Evolutionary conservation across 2,888 invertebrate species (phyloP), one percentile per base, ranked within the genome.

Genomic region (Lithophane semibrunnea): DNA sequence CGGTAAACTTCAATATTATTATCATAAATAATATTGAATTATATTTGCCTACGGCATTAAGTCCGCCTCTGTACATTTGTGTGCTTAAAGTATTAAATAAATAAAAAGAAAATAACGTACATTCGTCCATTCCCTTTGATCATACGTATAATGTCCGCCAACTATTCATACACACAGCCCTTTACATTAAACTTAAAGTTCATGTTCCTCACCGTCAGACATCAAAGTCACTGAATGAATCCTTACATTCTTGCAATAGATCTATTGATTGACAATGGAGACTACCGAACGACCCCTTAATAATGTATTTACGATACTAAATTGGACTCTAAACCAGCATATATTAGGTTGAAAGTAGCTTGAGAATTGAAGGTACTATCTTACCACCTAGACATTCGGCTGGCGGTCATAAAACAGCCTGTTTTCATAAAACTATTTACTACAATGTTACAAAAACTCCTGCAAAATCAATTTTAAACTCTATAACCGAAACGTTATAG

Each of bases 351-450:
- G 49, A 80, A 42, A 82, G 54, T 82, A 10, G 68, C 18, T 12
- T 74, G 67, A 58, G 13, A 21, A 44, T 54, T 29, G 29, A 44
- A 7, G 44, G 75, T 81, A 87, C 85, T 89, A 88, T 88, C 88
- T 87, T 86, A 87, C 90, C 89, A 92, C 89, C 91, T 91, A 90
- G 91, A 89, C 91, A 89, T 92, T 91, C 85, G 90, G 88, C 90
- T 89, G 85, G 86, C 85, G 86, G 89, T 90, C 91, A 91, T 92
- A 92, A 92, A 92, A 91, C 88, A 87, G 89, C 91, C 92, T 92
- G 92, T 92, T 92, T 92, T 92, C 92, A 92, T 92, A 92, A 92
- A 92, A 92, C 92, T 92, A 92, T 92, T 92, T 91, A 86, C 77
- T 87, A 85, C 87, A 85, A 86, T 89, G 91, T 90, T 89, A 91